Evolutionary conservation across 2,888 invertebrate species (phyloP).

Genomic region (Agrochola macilenta): DNA sequence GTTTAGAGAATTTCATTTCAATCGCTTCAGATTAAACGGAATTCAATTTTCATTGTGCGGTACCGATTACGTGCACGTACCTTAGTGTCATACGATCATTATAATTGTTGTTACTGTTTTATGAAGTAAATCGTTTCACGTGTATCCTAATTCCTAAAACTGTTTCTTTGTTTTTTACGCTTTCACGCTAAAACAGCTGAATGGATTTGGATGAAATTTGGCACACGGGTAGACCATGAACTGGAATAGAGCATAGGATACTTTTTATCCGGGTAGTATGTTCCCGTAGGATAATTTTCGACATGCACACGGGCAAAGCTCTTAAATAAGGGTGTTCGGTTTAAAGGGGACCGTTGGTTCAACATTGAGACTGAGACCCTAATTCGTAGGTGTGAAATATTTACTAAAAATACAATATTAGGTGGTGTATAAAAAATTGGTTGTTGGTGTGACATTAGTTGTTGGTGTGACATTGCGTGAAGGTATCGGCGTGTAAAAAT

Average conservation of each 20-base stretch:
- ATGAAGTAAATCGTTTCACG: too few species aligned
- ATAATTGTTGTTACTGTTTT: background rate
- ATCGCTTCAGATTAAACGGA: conserved; percentile 81
- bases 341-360: background rate
- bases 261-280: too few species aligned
- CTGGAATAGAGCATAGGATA: too few species aligned
- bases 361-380: background rate
- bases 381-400: conserved; percentile 23
- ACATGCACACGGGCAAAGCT: background rate
- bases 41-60: conserved; percentile 81
- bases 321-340: background rate
- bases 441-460: conserved; percentile 49
- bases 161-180: too few species aligned
- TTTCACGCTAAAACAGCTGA: too few species aligned
- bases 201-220: too few species aligned
- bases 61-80: conserved; percentile 66
- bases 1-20: conserved; percentile 85
- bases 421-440: conserved; percentile 30
- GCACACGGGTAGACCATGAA: too few species aligned
- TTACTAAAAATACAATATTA: conserved; percentile 30
- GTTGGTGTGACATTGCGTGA: conserved; percentile 63
- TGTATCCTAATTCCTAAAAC: too few species aligned
- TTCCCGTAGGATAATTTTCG: too few species aligned
- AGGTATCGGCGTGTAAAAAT: conserved; percentile 64
- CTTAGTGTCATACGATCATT: conserved; percentile 31